Conservation (phyloP, 2,888 invertebrate genomes). For the Ormyrus rosae region DNA sequence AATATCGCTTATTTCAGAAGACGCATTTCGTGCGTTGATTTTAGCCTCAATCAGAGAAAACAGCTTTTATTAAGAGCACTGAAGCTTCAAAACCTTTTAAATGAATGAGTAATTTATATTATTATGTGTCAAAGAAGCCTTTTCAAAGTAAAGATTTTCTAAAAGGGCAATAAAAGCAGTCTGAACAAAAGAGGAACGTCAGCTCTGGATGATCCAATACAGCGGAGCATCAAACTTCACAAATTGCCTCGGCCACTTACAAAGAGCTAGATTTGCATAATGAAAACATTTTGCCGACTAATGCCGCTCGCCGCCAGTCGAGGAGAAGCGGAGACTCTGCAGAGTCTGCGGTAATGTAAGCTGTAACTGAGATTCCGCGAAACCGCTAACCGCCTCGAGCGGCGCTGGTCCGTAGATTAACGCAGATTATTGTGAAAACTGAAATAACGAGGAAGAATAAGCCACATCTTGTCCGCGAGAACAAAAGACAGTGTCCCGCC, state of each 20-base stretch:
- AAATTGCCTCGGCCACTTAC: slow-evolving; percentile 51
- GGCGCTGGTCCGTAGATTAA: not conserved
- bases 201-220: not conserved
- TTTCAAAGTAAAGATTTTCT: no score
- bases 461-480: not conserved
- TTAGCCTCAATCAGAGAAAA: no score
- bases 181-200: no score
- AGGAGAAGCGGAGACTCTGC: not conserved
- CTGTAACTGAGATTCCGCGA: slow-evolving; percentile 61
- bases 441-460: slow-evolving; percentile 8
- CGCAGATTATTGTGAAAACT: slow-evolving; percentile 12
- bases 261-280: slow-evolving; percentile 65
- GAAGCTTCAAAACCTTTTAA: no score
- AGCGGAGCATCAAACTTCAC: slow-evolving; percentile 29
- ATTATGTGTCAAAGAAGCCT: no score
- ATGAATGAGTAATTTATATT: no score
- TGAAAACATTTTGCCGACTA: slow-evolving; percentile 61
- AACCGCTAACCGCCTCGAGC: slow-evolving; percentile 56
- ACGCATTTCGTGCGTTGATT: no score
- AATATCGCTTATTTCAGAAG: no score
- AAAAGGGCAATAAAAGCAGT: no score
- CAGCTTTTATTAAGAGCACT: no score
- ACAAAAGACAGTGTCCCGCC: not conserved
- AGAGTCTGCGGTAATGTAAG: slow-evolving; percentile 53
- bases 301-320: slow-evolving; percentile 46